phyloP scores from a whole-genome alignment of 2,113 vertebrate genomes.

The Cottus gobio region DNA sequence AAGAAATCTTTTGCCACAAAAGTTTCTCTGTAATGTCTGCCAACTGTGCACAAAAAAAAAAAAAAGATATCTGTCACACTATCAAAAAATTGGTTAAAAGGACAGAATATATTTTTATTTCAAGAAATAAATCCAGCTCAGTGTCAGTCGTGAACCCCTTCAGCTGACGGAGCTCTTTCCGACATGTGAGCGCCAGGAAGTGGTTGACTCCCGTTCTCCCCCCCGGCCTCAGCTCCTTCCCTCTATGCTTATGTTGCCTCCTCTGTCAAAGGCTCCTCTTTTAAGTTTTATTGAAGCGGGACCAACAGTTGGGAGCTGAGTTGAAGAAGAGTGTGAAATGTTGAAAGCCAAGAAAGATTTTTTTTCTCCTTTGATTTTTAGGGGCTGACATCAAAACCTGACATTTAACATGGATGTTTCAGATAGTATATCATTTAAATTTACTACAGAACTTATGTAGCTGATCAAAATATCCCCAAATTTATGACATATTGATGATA shows the following conservation, averaged over 20 bases:
- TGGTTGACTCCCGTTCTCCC: conserved; percentile 10
- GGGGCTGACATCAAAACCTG: conserved; percentile 28
- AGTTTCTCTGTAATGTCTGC: neutral
- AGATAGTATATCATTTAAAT: neutral
- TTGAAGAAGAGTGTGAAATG: conserved; percentile 31
- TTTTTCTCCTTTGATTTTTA: conserved; percentile 29
- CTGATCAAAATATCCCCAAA: conserved; percentile 15
- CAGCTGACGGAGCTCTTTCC: conserved; percentile 13
- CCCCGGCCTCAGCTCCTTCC: conserved; percentile 12
- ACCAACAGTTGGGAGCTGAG: conserved; percentile 28
- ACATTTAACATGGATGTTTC: conserved; percentile 26
- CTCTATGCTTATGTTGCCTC: conserved; percentile 18
- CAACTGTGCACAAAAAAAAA: neutral
- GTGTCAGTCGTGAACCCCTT: conserved; percentile 11
- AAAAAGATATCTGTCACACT: neutral
- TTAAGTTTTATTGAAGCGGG: conserved; percentile 30
- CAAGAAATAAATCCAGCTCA: conserved; percentile 37
- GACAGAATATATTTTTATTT: conserved; percentile 20
- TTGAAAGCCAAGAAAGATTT: conserved; percentile 8
- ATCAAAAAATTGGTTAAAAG: neutral
- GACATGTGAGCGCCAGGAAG: conserved; percentile 30
- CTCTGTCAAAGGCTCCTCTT: conserved; percentile 27
- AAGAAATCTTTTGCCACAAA: neutral
- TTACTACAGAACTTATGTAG: neutral
- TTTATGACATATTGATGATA: neutral